These are phyloP conservation scores for Lineus longissimus DNA, from an alignment of 1,140 invertebrate species.

Conservation along the genomic window DNA sequence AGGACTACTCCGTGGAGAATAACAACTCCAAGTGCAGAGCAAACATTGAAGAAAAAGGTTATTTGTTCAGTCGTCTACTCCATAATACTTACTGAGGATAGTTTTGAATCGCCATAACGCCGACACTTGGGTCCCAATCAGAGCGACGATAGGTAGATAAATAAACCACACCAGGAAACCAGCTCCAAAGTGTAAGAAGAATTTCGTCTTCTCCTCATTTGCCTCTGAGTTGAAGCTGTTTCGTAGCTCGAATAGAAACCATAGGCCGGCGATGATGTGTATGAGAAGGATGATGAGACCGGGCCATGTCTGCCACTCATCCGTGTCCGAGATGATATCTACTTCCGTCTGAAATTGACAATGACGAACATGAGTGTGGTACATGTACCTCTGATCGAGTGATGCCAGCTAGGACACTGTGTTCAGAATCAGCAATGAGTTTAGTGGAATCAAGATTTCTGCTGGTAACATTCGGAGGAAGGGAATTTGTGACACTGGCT, in stretches of 20 bases:
- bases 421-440: too few relatives aligned
- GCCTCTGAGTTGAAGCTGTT: slow-evolving; percentile 36
- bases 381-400: not conserved
- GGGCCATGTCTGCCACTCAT: slow-evolving; percentile 95
- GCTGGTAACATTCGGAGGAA: too few relatives aligned
- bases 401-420: slow-evolving; percentile 8
- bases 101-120: slow-evolving; percentile 93
- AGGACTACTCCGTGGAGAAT: too few relatives aligned
- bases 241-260: slow-evolving; percentile 89
- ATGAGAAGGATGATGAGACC: slow-evolving; percentile 88
- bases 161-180: slow-evolving; percentile 98
- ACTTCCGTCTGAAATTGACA: slow-evolving; percentile 76
- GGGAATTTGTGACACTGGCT: too few relatives aligned
- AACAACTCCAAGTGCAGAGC: too few relatives aligned
- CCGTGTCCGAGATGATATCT: slow-evolving; percentile 91
- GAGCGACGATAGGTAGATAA: slow-evolving; percentile 88
- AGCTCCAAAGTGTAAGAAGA: slow-evolving; percentile 92
- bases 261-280: slow-evolving; percentile 85
- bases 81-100: slow-evolving; percentile 78
- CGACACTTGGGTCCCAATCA: slow-evolving; percentile 89
- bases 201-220: slow-evolving; percentile 76
- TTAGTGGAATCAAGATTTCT: too few relatives aligned
- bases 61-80: too few relatives aligned
- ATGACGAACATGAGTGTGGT: slow-evolving; percentile 10
- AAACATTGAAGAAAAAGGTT: too few relatives aligned